phyloP scores from a whole-genome alignment of 1,140 invertebrate species.

The Lutraria rhynchaena region DNA sequence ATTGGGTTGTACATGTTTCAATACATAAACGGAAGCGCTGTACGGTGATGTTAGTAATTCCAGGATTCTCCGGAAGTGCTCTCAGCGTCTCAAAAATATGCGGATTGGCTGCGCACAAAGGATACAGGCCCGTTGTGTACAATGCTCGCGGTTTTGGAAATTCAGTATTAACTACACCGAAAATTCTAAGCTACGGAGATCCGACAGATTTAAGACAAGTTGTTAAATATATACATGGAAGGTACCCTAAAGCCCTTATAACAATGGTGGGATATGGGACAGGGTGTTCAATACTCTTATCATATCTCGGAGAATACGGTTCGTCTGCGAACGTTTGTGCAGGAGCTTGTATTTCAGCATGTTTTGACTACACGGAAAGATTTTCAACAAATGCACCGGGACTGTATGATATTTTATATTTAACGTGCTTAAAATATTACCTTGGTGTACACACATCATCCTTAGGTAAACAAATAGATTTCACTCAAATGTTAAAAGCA shows the following conservation, averaged over 20 bases:
- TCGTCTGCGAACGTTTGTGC: constrained; percentile 73
- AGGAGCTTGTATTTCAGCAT: constrained; percentile 75
- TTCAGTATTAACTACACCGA: constrained; percentile 72
- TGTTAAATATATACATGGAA: constrained; percentile 71
- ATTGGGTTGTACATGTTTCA: constrained; percentile 73
- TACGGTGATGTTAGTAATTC: constrained; percentile 73
- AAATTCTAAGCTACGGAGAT: constrained; percentile 74
- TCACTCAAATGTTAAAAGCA: constrained; percentile 58
- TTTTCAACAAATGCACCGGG: constrained; percentile 57
- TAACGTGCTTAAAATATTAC: constrained; percentile 64
- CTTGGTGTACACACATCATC: constrained; percentile 65
- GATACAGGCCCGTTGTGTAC: constrained; percentile 75
- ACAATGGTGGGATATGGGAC: constrained; percentile 73
- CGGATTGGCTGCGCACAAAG: constrained; percentile 65
- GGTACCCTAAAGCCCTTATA: constrained; percentile 68
- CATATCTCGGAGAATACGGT: constrained; percentile 79
- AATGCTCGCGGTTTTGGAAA: constrained; percentile 75
- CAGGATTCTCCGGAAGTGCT: constrained; percentile 70
- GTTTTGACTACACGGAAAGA: constrained; percentile 69
- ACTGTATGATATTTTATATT: constrained; percentile 67
- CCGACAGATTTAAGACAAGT: constrained; percentile 74
- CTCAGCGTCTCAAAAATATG: constrained; percentile 61
- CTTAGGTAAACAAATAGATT: constrained; percentile 64
- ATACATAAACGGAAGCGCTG: constrained; percentile 65
- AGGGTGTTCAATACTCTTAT: constrained; percentile 73